A percentile compares a stretch with the other conserved stretches of the same genome.
These are phyloP conservation scores for Phoenoteleia sp. DNA, from an alignment of 2,888 invertebrate genomes.

Conservation along the genomic window DNA sequence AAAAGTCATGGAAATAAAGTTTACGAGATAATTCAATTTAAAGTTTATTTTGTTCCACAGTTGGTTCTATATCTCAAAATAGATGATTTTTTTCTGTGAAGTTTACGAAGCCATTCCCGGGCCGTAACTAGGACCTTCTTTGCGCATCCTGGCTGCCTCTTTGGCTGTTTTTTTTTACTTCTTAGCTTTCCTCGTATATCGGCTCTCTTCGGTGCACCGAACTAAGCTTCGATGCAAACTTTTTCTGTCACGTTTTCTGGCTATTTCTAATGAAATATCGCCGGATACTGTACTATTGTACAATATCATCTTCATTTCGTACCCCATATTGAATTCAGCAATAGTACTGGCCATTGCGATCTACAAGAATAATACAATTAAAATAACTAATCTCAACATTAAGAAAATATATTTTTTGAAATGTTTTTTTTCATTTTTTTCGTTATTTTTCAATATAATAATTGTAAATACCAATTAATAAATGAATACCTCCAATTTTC, in stretches of 20 bases:
- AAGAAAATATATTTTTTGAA: neutral
- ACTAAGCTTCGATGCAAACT: constrained; percentile 3
- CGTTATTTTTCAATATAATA: too few relatives aligned
- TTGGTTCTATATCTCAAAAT: neutral
- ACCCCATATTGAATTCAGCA: neutral
- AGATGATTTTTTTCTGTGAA: neutral
- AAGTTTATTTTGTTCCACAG: too few relatives aligned
- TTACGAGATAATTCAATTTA: too few relatives aligned
- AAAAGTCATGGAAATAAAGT: too few relatives aligned
- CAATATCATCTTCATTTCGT: neutral
- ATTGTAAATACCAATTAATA: too few relatives aligned
- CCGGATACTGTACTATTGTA: neutral
- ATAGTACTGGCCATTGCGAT: neutral
- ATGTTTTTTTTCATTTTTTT: too few relatives aligned
- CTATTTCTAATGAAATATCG: neutral
- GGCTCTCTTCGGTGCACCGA: constrained; percentile 3
- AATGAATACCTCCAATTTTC: constrained; percentile 9
- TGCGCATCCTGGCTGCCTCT: neutral
- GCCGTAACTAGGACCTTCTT: neutral
- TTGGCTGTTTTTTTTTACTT: neutral
- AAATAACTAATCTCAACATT: neutral
- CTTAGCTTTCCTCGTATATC: neutral
- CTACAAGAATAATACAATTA: neutral
- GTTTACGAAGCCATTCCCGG: neutral
- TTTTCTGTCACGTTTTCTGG: neutral